Evolutionary conservation across 2,888 invertebrate species (phyloP), one percentile per base, ranked within the genome.

Genomic region (Chirona hameri): DNA sequence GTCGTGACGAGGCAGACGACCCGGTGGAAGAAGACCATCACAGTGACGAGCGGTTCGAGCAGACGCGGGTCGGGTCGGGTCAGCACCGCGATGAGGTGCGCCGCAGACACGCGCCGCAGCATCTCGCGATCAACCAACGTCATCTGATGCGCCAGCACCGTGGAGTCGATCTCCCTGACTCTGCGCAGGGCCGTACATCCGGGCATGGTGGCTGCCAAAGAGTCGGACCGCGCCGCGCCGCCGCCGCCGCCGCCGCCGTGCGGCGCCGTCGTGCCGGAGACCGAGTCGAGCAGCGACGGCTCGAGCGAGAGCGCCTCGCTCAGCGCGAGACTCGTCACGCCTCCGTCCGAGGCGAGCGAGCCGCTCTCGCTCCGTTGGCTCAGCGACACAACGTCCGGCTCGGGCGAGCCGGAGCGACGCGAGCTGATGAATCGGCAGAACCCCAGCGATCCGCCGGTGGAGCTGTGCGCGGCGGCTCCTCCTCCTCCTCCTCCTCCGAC

Each of bases 121-220:
- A 76, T 76, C 76, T 90, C 90, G 81, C 89, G 88, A 85, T 91
- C 91, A 52, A 91, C 88, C 83, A 91, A 86, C 0, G 91, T 91
- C 83, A 91, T 84, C 85, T 91, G 91, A 83, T 88, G 87, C 0
- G 91, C 90, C 39, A 91, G 84, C 0, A 89, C 89, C 0, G 88
- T 88, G 18, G 91, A 91, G 85, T 90, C 89, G 84, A 91, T 88
- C 85, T 91, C 91, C 90, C 91, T 90, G 15, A 89, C 88, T 0
- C 76, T 39, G 24, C 46, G 39, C 24, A 76, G 76, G 39, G 76
- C 10, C 10, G 76, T 76, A 39, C 27, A 27, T 1, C 76, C 76
- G 24, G 76, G 46, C 46, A 76, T 27, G 46, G 21, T 18, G 31
- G 76, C 7, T 4, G 39, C 27, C 24, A 15, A 3, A 18, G 76